These are phyloP conservation scores for Apolygus lucorum DNA, from an alignment of 1,140 invertebrate species.

Conservation along the genomic window DNA sequence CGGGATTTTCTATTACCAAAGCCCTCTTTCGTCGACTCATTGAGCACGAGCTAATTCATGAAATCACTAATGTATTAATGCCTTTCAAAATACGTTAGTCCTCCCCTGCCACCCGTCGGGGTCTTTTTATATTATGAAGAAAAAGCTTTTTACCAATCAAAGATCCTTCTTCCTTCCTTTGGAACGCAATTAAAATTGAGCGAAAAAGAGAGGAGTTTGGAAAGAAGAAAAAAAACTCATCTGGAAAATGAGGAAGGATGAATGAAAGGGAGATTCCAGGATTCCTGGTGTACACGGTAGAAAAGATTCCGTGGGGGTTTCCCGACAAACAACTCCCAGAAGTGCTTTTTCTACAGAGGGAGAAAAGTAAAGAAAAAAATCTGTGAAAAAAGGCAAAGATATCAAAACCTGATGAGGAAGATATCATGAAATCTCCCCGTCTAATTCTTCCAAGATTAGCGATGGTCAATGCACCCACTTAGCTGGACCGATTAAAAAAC, in stretches of 20 bases:
- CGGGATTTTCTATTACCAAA: too few species aligned
- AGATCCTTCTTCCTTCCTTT: constrained; percentile 4
- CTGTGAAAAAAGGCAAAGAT: neutral
- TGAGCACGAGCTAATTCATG: constrained; percentile 10
- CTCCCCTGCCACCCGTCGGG: neutral
- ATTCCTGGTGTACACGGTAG: too few species aligned
- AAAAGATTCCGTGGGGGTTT: too few species aligned
- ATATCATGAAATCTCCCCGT: constrained; percentile 68
- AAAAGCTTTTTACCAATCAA: constrained; percentile 8
- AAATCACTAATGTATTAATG: constrained; percentile 15
- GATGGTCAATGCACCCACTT: constrained; percentile 21
- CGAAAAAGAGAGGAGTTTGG: neutral
- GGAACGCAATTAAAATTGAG: constrained; percentile 1
- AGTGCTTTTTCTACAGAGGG: neutral
- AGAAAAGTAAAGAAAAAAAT: neutral
- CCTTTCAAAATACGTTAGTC: neutral
- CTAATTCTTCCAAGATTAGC: constrained; percentile 12
- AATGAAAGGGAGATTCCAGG: constrained; percentile 12
- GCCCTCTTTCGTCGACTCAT: neutral
- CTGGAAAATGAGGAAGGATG: neutral
- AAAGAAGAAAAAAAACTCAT: constrained; percentile 11
- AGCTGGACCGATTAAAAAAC: constrained; percentile 18
- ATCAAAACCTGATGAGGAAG: constrained; percentile 52
- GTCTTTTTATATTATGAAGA: neutral
- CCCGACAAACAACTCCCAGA: too few species aligned